Evolutionary conservation across 1,140 invertebrate species (phyloP).

Genomic region (Euschistus heros): DNA sequence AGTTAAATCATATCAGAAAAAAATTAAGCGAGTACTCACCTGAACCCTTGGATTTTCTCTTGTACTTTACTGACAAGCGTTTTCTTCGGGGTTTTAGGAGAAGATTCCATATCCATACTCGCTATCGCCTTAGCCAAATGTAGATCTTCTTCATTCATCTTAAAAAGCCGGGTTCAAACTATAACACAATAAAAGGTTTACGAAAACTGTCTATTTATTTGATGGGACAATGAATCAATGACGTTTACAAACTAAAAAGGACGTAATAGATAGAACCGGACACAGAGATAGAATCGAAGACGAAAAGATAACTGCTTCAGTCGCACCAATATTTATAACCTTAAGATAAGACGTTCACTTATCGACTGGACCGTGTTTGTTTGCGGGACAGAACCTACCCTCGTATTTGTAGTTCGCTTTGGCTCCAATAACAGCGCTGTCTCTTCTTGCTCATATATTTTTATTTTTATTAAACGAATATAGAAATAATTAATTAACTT

Average conservation of each 20-base stretch:
- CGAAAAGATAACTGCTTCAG: background rate
- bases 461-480: no score
- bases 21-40: conserved; percentile 30
- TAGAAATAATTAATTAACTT: no score
- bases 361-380: background rate
- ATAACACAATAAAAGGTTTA: background rate
- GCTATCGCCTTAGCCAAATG: conserved; percentile 51
- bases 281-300: background rate
- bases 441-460: no score
- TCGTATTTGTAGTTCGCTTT: no score
- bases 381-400: no score
- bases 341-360: background rate
- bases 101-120: conserved; percentile 33
- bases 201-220: background rate
- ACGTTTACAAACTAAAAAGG: background rate
- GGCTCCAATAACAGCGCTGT: no score
- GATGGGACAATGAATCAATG: background rate
- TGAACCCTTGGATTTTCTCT: conserved; percentile 38
- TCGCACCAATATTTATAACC: background rate
- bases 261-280: background rate
- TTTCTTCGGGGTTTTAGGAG: conserved; percentile 30
- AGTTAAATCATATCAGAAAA: no score
- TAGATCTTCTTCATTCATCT: conserved; percentile 55
- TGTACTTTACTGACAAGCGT: conserved; percentile 34
- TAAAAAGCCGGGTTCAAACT: background rate